These are phyloP conservation scores for Gopherus flavomarginatus DNA, from an alignment of 2,113 vertebrate genomes.

Conservation along the genomic window DNA sequence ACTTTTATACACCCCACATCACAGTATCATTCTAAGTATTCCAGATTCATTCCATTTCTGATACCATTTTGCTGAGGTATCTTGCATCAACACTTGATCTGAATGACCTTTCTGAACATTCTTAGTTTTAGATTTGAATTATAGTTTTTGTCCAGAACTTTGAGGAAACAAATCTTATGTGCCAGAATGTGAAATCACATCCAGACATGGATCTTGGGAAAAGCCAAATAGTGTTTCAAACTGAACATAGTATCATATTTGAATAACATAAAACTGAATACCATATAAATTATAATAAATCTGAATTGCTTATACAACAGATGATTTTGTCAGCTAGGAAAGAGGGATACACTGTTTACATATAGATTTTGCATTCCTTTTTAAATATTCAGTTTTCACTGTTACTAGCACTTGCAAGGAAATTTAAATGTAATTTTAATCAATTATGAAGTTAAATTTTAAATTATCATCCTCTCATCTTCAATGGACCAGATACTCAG, in stretches of 20 bases:
- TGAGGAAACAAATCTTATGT: constrained; percentile 13
- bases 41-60: neutral
- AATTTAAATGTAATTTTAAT: neutral
- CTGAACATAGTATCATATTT: constrained; percentile 14
- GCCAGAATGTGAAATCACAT: neutral
- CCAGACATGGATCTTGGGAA: neutral
- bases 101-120: neutral
- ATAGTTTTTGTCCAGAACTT: constrained; percentile 31
- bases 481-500: neutral
- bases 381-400: neutral
- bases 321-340: neutral
- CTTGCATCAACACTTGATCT: neutral
- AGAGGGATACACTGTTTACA: neutral
- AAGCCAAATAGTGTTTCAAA: constrained; percentile 39
- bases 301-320: constrained; percentile 24
- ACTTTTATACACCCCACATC: neutral
- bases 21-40: neutral
- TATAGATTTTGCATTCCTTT: neutral
- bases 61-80: neutral
- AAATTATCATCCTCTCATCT: neutral
- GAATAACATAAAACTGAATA: constrained; percentile 38
- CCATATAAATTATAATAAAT: constrained; percentile 23
- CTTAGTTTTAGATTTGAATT: constrained; percentile 20
- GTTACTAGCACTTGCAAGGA: neutral
- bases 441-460: neutral